These are phyloP conservation scores for Sinodicranocentrus sp. DNA, from an alignment of 2,888 invertebrate genomes.

Conservation along the genomic window DNA sequence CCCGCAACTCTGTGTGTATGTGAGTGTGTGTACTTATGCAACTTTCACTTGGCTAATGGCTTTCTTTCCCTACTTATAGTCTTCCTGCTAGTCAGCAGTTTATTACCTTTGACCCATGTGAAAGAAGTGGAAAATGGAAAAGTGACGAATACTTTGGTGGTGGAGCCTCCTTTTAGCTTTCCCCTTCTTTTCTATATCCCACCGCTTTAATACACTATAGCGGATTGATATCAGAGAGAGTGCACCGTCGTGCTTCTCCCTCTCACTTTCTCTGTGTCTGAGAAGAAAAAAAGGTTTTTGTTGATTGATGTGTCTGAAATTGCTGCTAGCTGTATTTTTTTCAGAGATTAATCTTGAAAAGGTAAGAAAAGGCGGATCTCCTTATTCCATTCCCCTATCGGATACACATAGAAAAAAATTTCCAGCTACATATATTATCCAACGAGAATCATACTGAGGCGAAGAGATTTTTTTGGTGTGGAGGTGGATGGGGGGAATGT, in stretches of 20 bases:
- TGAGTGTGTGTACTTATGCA: background rate
- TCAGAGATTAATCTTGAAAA: conserved; percentile 67
- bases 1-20: background rate
- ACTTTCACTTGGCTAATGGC: conserved; percentile 54
- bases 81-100: conserved; percentile 40
- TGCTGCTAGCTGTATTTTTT: conserved; percentile 60
- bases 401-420: conserved; percentile 40
- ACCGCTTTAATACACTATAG: conserved; percentile 49
- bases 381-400: conserved; percentile 45
- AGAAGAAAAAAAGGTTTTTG: conserved; percentile 40
- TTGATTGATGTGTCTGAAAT: conserved; percentile 68
- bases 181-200: background rate
- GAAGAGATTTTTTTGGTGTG: background rate
- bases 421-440: conserved; percentile 17
- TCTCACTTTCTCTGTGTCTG: background rate
- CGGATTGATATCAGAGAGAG: conserved; percentile 35
- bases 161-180: conserved; percentile 3
- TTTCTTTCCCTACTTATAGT: conserved; percentile 17
- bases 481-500: conserved; percentile 14
- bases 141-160: conserved; percentile 42
- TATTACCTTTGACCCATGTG: conserved; percentile 56
- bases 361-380: conserved; percentile 68
- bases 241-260: conserved; percentile 12
- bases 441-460: background rate
- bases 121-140: conserved; percentile 45